Evolutionary conservation across 2,888 invertebrate genomes (phyloP), one percentile per base, ranked within the genome.

Genomic region (Clanis bilineata): DNA sequence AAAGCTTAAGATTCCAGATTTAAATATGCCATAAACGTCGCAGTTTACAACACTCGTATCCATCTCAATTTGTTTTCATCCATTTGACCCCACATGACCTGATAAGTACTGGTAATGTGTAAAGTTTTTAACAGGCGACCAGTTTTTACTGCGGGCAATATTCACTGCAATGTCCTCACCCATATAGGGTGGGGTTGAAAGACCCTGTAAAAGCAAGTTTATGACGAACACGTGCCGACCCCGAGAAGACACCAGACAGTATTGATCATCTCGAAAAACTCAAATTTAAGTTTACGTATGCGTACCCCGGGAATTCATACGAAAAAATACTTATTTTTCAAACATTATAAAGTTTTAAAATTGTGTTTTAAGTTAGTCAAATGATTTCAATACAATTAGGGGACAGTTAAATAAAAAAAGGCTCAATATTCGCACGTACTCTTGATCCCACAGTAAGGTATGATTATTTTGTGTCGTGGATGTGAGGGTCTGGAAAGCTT

Each of bases 121-220:
- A 76, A 76, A 74, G 75, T 74, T 76, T 79, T 77, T 82, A 79
- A 77, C 73, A 77, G 78, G 77, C 73, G 72, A 76, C 74, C 73
- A 79, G 79, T 86, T 82, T 88, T 87, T 87, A 83, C 80, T 74
- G 76, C 73, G 72, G 67, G 69, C 66, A 68, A 68, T 65, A 71
- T 72, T 74, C 71, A 74, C 71, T 79, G 73, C 70, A 76, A 69
- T 67, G 70, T 71, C 70, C 74, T 75, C 72, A 68, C 72, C 76
- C 72, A 68, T 66, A 60, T 68, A 72, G 79, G 79, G 77, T 66
- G 78, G 79, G 81, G 83, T 77, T 72, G 71, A 77, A 72, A 70
- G 79, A 72, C 81, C 79, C 77, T 79, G 81, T 86, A 83, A 87
- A 87, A 85, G 80, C 83, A 85, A 84, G 85, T 91, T 91, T 91